Percentiles rank a stretch among this genome's conserved stretches.
These are phyloP conservation scores for Eleginops maclovinus DNA, from an alignment of 2,113 vertebrate species.

Conservation along the genomic window DNA sequence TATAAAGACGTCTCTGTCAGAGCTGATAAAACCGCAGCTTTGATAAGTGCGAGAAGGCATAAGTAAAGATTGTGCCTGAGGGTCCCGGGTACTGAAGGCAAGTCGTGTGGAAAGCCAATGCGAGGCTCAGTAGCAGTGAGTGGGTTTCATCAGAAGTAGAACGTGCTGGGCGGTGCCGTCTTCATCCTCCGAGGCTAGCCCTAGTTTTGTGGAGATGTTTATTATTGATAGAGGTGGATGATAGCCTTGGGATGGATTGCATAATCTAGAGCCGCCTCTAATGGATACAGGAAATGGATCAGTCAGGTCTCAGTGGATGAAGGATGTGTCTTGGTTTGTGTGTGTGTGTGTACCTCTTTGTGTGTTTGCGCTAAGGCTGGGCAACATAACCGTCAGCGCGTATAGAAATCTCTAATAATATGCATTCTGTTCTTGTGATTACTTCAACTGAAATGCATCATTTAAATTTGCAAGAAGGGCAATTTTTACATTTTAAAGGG, in stretches of 20 bases:
- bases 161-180: slow-evolving; percentile 68
- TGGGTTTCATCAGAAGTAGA: slow-evolving; percentile 67
- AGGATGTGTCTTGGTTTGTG: slow-evolving; percentile 65
- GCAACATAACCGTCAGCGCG: not conserved
- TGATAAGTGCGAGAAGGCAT: slow-evolving; percentile 57
- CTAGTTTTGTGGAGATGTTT: slow-evolving; percentile 77
- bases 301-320: slow-evolving; percentile 68
- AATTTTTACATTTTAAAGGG: slow-evolving; percentile 9
- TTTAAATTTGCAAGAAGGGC: not conserved
- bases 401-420: not conserved
- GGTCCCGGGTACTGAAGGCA: slow-evolving; percentile 37
- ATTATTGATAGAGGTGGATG: slow-evolving; percentile 84
- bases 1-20: slow-evolving; percentile 52
- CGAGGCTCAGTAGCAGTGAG: slow-evolving; percentile 19
- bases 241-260: slow-evolving; percentile 81
- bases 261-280: slow-evolving; percentile 79
- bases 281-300: slow-evolving; percentile 83
- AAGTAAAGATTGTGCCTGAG: slow-evolving; percentile 50
- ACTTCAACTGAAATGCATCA: slow-evolving; percentile 4
- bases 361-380: not conserved
- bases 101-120: slow-evolving; percentile 48
- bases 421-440: not conserved
- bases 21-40: slow-evolving; percentile 55
- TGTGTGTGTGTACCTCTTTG: slow-evolving; percentile 12
- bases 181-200: slow-evolving; percentile 77